Conservation (phyloP, 2,797 vertebrate genomes). For the Tarsius wallacei region DNA sequence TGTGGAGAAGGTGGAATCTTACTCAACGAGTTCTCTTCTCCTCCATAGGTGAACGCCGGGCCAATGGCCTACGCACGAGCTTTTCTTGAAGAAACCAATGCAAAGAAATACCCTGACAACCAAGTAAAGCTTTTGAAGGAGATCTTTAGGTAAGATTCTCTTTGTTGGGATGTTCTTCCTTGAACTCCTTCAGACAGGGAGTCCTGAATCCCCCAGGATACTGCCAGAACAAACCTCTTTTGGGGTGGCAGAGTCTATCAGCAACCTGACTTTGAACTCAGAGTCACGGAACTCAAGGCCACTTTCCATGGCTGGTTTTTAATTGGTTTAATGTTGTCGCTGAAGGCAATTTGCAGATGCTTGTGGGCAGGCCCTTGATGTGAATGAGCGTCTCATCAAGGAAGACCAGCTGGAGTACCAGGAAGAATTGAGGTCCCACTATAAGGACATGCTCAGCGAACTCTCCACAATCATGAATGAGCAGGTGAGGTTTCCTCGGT, state of each 20-base stretch:
- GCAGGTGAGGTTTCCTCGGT: slow-evolving; percentile 92
- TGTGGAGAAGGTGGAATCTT: fast-evolving
- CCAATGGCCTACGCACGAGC: slow-evolving; percentile 99
- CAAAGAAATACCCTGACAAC: slow-evolving; percentile 99
- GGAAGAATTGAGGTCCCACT: slow-evolving; percentile 98
- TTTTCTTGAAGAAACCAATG: slow-evolving; percentile 98
- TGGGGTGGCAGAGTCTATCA: not conserved
- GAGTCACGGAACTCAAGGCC: not conserved
- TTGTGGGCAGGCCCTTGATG: slow-evolving; percentile 97
- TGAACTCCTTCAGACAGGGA: not conserved
- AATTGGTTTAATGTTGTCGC: slow-evolving; percentile 48
- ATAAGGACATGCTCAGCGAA: slow-evolving; percentile 97
- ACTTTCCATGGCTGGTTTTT: not conserved
- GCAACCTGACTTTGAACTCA: not conserved
- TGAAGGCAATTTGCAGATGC: slow-evolving; percentile 97
- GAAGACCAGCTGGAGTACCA: slow-evolving; percentile 99
- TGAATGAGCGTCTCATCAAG: slow-evolving; percentile 98
- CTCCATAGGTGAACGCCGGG: slow-evolving; percentile 96
- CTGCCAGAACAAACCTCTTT: not conserved
- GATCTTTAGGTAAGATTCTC: slow-evolving; percentile 96
- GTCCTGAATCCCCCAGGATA: not conserved
- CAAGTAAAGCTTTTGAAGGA: slow-evolving; percentile 98
- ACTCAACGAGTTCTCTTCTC: not conserved
- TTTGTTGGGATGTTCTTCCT: not conserved
- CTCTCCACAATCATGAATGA: slow-evolving; percentile 98